Evolutionary conservation across 2,888 invertebrate genomes (phyloP).

Genomic region (Blastobasis lacticolella): DNA sequence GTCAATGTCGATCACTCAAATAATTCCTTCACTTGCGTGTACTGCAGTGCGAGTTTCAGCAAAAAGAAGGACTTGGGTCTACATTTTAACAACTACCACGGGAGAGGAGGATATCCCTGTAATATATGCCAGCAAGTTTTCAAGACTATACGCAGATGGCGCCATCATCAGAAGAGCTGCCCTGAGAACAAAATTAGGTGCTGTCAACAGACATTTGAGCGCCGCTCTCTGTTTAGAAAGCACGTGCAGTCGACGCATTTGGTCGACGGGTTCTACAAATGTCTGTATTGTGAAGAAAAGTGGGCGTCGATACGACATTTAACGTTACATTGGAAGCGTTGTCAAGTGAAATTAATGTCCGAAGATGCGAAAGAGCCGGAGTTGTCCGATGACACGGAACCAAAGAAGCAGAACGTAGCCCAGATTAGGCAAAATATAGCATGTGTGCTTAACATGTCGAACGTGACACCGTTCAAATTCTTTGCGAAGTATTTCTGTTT

Average conservation of each 20-base stretch:
- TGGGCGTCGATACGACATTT: slow-evolving; percentile 43
- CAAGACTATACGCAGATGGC: slow-evolving; percentile 24
- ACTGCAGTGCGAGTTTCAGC: slow-evolving; percentile 45
- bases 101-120: slow-evolving; percentile 43
- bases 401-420: slow-evolving; percentile 37
- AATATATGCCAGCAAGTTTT: slow-evolving; percentile 40
- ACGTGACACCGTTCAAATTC: slow-evolving; percentile 57
- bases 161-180: slow-evolving; percentile 36
- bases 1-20: slow-evolving; percentile 43
- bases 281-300: slow-evolving; percentile 45
- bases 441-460: slow-evolving; percentile 58
- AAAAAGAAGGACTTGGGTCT: slow-evolving; percentile 43
- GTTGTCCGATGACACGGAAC: slow-evolving; percentile 22
- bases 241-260: slow-evolving; percentile 45
- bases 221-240: slow-evolving; percentile 34
- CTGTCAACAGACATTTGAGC: slow-evolving; percentile 38
- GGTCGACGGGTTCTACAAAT: slow-evolving; percentile 35
- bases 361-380: slow-evolving; percentile 12
- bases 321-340: slow-evolving; percentile 43
- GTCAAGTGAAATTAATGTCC: slow-evolving; percentile 34
- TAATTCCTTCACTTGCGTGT: slow-evolving; percentile 45
- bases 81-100: slow-evolving; percentile 44
- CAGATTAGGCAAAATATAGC: slow-evolving; percentile 54
- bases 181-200: slow-evolving; percentile 46
- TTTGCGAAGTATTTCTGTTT: slow-evolving; percentile 56